Percentiles rank a stretch among this genome's conserved stretches.
phyloP scores from a whole-genome alignment of 2,113 vertebrate genomes.

The Bos javanicus region DNA sequence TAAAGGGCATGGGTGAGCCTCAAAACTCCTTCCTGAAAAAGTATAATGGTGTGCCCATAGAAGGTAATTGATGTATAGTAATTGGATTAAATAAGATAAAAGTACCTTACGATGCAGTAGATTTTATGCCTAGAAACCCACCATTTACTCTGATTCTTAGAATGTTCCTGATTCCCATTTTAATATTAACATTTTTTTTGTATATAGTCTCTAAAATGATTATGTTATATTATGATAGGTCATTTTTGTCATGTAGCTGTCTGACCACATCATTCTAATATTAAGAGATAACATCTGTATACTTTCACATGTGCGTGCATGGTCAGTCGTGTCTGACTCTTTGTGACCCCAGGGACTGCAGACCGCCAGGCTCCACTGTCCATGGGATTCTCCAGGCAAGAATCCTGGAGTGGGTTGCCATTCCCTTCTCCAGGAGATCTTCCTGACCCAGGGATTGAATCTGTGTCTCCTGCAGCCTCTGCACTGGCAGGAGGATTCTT shows the following conservation, averaged over 20 bases:
- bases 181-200: not conserved
- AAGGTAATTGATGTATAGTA: not conserved
- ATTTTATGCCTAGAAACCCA: slow-evolving; percentile 3
- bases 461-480: not conserved
- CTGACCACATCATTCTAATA: not conserved
- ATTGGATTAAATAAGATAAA: not conserved
- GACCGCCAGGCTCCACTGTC: not conserved
- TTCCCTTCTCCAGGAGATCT: not conserved
- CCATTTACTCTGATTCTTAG: not conserved
- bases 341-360: not conserved
- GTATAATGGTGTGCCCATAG: not conserved
- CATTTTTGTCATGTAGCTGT: not conserved
- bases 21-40: not conserved
- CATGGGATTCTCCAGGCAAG: not conserved
- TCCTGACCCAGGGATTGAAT: not conserved
- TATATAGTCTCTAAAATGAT: not conserved
- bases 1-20: not conserved
- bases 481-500: not conserved
- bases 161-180: not conserved
- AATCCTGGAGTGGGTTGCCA: not conserved
- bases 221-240: not conserved
- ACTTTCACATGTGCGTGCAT: not conserved
- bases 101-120: not conserved
- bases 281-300: not conserved
- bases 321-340: not conserved